Conservation (phyloP, 2,888 invertebrate genomes). For the Encarsia formosa region DNA sequence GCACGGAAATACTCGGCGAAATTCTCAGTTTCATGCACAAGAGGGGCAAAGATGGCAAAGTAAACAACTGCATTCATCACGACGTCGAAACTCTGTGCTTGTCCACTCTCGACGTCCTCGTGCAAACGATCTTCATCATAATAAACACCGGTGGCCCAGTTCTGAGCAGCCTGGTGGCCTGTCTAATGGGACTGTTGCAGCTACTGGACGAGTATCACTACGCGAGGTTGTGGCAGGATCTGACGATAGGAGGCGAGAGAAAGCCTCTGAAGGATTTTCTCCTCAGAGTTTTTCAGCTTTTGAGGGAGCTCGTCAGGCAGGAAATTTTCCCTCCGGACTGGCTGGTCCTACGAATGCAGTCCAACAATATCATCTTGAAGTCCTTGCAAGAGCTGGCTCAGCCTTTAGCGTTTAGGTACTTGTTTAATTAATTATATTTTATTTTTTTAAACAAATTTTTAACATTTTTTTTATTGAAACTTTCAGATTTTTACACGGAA, state of each 20-base stretch:
- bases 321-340: constrained; percentile 84
- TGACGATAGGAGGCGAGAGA: constrained; percentile 63
- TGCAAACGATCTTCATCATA: constrained; percentile 78
- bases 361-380: constrained; percentile 79
- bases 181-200: constrained; percentile 79
- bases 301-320: constrained; percentile 73
- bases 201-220: constrained; percentile 85
- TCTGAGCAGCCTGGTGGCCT: constrained; percentile 79
- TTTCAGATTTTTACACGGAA: constrained; percentile 66
- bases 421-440: background rate
- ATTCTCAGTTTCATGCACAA: constrained; percentile 67
- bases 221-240: constrained; percentile 78
- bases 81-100: constrained; percentile 81
- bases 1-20: constrained; percentile 83
- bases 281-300: constrained; percentile 74
- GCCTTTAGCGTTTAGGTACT: constrained; percentile 65
- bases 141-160: constrained; percentile 74
- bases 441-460: background rate
- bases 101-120: constrained; percentile 76
- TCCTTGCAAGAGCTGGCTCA: constrained; percentile 85
- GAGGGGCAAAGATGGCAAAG: constrained; percentile 56
- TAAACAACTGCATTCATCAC: constrained; percentile 65
- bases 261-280: constrained; percentile 84
- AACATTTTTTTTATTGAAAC: background rate
- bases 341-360: constrained; percentile 84